Evolutionary conservation across 2,797 vertebrate species (phyloP).

Genomic region (Paedocypris micromegethes): DNA sequence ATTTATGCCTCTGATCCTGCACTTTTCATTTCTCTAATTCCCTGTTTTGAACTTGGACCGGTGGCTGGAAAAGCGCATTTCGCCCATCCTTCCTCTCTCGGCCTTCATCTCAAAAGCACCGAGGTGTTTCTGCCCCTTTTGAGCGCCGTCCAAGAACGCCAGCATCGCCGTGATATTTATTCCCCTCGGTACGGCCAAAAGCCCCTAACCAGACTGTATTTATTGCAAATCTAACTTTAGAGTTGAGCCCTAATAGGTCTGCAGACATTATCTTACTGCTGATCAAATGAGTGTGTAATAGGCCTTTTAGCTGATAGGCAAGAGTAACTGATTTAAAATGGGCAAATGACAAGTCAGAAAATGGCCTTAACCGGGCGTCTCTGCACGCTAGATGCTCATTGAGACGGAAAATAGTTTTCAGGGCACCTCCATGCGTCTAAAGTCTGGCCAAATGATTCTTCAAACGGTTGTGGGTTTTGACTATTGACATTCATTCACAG

Average conservation of each 20-base stretch:
- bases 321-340: slow-evolving; percentile 46
- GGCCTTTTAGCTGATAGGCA: slow-evolving; percentile 34
- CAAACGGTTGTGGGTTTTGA: too few relatives aligned
- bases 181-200: slow-evolving; percentile 34
- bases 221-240: slow-evolving; percentile 26
- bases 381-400: slow-evolving; percentile 46
- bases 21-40: slow-evolving; percentile 69
- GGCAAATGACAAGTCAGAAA: slow-evolving; percentile 37
- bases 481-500: too few relatives aligned
- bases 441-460: too few relatives aligned
- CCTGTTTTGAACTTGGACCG: slow-evolving; percentile 53
- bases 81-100: slow-evolving; percentile 30
- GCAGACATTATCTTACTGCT: slow-evolving; percentile 32
- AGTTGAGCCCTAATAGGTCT: slow-evolving; percentile 37
- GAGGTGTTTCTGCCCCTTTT: slow-evolving; percentile 33
- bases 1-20: slow-evolving; percentile 59
- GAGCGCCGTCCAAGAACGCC: slow-evolving; percentile 34
- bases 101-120: slow-evolving; percentile 47
- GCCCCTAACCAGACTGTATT: slow-evolving; percentile 33
- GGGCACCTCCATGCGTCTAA: slow-evolving; percentile 52
- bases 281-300: slow-evolving; percentile 46
- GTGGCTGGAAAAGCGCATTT: slow-evolving; percentile 52
- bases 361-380: slow-evolving; percentile 44
- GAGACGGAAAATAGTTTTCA: slow-evolving; percentile 40
- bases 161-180: slow-evolving; percentile 37